phyloP scores from a whole-genome alignment of 2,797 vertebrate species.

The Spinibarbus caldwelli region DNA sequence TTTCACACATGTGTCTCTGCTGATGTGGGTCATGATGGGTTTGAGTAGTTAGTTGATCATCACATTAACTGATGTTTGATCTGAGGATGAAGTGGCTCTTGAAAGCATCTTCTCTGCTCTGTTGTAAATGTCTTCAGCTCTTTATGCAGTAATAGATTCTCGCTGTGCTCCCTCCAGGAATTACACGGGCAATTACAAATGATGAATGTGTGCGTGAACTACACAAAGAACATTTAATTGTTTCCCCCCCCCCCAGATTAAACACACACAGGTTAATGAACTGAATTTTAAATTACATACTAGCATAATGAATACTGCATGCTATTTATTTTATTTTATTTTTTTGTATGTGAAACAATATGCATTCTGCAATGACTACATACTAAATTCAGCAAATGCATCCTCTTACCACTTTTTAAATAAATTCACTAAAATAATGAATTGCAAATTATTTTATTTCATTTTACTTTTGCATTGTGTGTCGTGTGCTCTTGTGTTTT shows the following conservation, averaged over 20 bases:
- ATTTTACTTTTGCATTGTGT: neutral
- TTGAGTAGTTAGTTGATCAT: neutral
- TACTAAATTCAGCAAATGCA: neutral
- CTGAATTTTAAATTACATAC: neutral
- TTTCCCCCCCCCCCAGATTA: constrained; percentile 44
- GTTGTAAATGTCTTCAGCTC: neutral
- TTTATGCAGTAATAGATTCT: constrained; percentile 29
- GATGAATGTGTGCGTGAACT: neutral
- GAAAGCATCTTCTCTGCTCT: neutral
- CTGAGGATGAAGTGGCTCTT: constrained; percentile 14
- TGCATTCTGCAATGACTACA: neutral
- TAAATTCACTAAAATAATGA: neutral
- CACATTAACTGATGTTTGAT: constrained; percentile 9
- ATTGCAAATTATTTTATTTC: neutral
- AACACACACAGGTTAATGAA: neutral
- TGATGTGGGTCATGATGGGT: neutral
- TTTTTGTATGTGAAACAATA: neutral
- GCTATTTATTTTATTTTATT: neutral
- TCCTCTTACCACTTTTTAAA: no score
- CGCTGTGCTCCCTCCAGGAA: neutral
- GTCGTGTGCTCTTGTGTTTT: neutral
- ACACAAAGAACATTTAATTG: neutral
- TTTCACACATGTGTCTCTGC: neutral
- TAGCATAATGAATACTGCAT: neutral
- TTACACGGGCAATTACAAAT: constrained; percentile 4